These are phyloP conservation scores for Xiphydria camelus DNA, from an alignment of 2,888 invertebrate genomes.

Conservation along the genomic window DNA sequence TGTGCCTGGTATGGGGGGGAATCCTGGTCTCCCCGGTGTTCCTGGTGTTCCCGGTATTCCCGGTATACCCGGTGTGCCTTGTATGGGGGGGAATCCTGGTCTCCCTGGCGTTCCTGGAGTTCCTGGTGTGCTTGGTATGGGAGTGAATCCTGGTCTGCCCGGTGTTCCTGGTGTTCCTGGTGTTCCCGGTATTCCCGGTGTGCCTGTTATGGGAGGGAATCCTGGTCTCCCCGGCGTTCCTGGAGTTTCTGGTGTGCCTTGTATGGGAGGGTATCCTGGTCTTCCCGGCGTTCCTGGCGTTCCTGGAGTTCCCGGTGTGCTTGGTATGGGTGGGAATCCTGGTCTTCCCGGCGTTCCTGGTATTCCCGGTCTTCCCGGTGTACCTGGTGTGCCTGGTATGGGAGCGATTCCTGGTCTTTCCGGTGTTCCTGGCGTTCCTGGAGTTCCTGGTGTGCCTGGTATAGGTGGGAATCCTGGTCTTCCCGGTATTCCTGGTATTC, in stretches of 20 bases:
- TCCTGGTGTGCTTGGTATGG: conserved; percentile 28
- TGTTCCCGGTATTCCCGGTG: conserved; percentile 25
- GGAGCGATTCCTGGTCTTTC: conserved; percentile 15
- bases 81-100: conserved; percentile 17
- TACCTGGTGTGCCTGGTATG: conserved; percentile 19
- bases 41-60: conserved; percentile 16
- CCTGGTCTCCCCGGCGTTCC: conserved; percentile 23
- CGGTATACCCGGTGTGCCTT: neutral
- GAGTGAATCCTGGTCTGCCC: conserved; percentile 22
- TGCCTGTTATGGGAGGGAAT: conserved; percentile 24
- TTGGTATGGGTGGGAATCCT: conserved; percentile 27
- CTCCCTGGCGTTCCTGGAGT: conserved; percentile 24
- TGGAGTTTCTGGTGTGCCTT: conserved; percentile 41
- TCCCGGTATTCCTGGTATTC: conserved; percentile 33
- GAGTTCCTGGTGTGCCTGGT: conserved; percentile 41
- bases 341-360: conserved; percentile 50
- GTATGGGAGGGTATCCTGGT: conserved; percentile 40
- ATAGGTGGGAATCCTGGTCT: conserved; percentile 36
- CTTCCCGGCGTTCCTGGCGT: conserved; percentile 39
- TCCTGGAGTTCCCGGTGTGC: conserved; percentile 29
- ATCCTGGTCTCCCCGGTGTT: conserved; percentile 19
- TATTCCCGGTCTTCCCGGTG: conserved; percentile 16
- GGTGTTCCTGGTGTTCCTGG: conserved; percentile 36
- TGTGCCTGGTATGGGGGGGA: conserved; percentile 15
- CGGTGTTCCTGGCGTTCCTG: conserved; percentile 41